phyloP scores from a whole-genome alignment of 1,140 invertebrate species.

The Dufourea novaeangliae region DNA sequence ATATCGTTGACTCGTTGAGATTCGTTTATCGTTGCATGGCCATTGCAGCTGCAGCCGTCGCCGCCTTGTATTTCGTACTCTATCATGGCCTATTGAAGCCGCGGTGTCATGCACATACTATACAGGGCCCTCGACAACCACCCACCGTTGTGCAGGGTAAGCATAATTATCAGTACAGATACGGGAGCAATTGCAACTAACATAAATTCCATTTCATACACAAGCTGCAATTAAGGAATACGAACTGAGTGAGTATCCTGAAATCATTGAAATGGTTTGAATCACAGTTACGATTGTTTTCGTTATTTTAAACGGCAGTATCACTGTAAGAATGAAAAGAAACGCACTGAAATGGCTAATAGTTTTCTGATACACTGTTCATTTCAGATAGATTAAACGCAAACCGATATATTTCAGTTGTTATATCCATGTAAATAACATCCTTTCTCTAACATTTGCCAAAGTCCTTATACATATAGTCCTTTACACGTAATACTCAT shows the following conservation, averaged over 20 bases:
- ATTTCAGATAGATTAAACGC: not conserved
- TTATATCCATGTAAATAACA: not conserved
- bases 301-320: not conserved
- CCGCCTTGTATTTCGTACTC: conserved; percentile 85
- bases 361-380: not conserved
- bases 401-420: not conserved
- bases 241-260: conserved; percentile 66
- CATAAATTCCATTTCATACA: conserved; percentile 22
- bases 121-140: conserved; percentile 81
- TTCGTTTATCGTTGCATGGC: conserved; percentile 84
- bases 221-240: conserved; percentile 71
- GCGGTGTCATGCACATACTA: conserved; percentile 85
- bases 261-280: conserved; percentile 6
- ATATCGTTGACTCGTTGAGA: conserved; percentile 73
- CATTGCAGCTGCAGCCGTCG: conserved; percentile 84
- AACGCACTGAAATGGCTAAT: not conserved
- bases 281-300: not conserved
- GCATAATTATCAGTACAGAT: not conserved
- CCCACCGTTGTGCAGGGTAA: conserved; percentile 80
- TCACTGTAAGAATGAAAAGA: not conserved
- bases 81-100: conserved; percentile 88
- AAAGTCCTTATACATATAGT: not conserved
- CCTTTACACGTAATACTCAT: not conserved
- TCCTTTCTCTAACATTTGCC: not conserved
- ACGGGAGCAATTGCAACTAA: not conserved